These are phyloP conservation scores for Alosa alosa DNA, from an alignment of 2,113 vertebrate genomes.

Conservation along the genomic window DNA sequence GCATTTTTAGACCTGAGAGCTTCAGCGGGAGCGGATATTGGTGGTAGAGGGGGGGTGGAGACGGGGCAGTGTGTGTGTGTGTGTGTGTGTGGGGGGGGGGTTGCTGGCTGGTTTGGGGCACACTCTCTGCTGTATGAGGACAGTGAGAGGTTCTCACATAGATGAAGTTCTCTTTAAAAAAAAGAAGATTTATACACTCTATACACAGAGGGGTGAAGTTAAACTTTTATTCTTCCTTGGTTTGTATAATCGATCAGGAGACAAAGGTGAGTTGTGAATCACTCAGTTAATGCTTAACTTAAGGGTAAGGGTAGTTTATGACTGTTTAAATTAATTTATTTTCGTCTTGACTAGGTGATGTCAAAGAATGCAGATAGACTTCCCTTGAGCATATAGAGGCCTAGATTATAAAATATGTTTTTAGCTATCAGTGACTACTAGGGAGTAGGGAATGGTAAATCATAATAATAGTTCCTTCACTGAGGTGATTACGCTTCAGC, in stretches of 20 bases:
- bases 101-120: not conserved
- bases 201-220: not conserved
- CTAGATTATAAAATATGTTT: not conserved
- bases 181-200: not conserved
- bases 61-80: not conserved
- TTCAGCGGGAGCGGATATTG: conserved; percentile 13
- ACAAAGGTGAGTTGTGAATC: not conserved
- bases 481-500: not conserved
- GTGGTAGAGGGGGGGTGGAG: not conserved
- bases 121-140: not conserved
- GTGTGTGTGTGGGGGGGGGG: not conserved
- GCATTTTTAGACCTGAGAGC: conserved; percentile 66
- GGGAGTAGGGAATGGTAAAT: not conserved
- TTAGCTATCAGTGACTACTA: not conserved
- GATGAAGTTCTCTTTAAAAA: not conserved
- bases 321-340: not conserved
- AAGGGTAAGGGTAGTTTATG: not conserved
- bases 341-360: not conserved
- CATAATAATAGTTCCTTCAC: not conserved
- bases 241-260: not conserved
- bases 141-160: not conserved
- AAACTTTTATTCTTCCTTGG: not conserved
- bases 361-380: conserved; percentile 2
- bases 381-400: not conserved
- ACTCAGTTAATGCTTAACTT: not conserved